Evolutionary conservation across 2,888 invertebrate species (phyloP).

Genomic region (Siphlonurus alternatus): DNA sequence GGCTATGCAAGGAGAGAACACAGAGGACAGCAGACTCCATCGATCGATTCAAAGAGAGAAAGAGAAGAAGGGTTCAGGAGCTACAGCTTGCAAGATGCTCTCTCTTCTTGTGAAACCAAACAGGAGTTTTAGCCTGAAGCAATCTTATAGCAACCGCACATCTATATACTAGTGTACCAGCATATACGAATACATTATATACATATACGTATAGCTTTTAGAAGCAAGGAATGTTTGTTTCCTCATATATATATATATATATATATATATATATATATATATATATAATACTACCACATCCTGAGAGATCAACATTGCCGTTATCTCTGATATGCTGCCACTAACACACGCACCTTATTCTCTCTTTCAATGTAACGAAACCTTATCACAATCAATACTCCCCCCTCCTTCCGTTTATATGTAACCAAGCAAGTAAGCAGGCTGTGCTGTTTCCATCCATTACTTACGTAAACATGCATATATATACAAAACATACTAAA

Average conservation of each 20-base stretch:
- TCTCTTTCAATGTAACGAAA: not conserved
- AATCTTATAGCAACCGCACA: not conserved
- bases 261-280: too few species aligned
- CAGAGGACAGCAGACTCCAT: not conserved
- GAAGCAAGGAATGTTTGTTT: not conserved
- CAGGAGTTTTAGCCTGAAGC: not conserved
- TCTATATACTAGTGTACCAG: not conserved
- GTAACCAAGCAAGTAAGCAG: too few species aligned
- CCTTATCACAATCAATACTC: not conserved
- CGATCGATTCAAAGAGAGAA: not conserved
- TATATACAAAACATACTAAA: not conserved
- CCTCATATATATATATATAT: not conserved
- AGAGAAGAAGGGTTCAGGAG: not conserved
- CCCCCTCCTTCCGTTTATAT: too few species aligned
- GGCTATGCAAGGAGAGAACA: not conserved
- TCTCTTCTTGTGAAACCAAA: not conserved
- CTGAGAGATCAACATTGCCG: too few species aligned
- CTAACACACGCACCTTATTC: not conserved
- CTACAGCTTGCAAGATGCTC: not conserved
- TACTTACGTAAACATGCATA: not conserved
- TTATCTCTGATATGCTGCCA: too few species aligned
- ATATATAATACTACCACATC: too few species aligned
- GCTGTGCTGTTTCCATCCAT: not conserved
- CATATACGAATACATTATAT: not conserved
- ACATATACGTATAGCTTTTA: not conserved